Conservation (phyloP, 2,888 invertebrate species). For the Scelioninae gen. 2 region DNA sequence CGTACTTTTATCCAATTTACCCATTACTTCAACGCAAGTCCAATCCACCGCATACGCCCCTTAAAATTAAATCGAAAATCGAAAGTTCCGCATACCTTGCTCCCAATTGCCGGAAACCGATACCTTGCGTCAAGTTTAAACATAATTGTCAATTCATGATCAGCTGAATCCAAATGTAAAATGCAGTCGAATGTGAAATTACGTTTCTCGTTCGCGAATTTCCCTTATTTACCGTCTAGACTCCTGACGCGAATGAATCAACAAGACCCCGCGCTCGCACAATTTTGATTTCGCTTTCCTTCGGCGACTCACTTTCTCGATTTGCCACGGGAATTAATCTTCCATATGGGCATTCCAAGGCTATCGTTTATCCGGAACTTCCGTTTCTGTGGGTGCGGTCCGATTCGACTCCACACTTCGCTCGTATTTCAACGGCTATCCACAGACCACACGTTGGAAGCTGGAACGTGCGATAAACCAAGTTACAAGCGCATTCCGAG, state of each 20-base stretch:
- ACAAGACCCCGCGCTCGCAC: constrained; percentile 8
- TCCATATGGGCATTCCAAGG: constrained; percentile 43
- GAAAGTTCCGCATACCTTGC: too few species aligned
- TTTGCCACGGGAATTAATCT: constrained; percentile 51
- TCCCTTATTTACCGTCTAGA: constrained; percentile 20
- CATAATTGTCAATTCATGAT: neutral
- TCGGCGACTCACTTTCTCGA: constrained; percentile 38
- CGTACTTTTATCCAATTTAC: too few species aligned
- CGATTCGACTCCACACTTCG: constrained; percentile 37
- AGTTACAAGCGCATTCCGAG: constrained; percentile 49
- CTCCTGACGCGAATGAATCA: constrained; percentile 15
- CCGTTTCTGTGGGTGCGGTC: constrained; percentile 56
- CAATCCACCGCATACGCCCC: too few species aligned
- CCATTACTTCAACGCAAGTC: too few species aligned
- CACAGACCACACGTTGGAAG: constrained; percentile 36
- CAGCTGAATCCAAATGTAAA: neutral
- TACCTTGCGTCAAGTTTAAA: too few species aligned
- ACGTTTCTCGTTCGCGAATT: neutral
- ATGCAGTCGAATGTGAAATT: constrained; percentile 15
- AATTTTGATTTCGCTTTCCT: constrained; percentile 42
- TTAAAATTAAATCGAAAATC: too few species aligned
- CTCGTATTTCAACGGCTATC: constrained; percentile 48
- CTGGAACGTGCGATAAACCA: constrained; percentile 52
- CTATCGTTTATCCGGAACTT: constrained; percentile 56
- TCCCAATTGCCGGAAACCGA: too few species aligned